Percentiles rank a stretch among this genome's conserved stretches.
phyloP scores from a whole-genome alignment of 2,888 invertebrate genomes.

The Mayetiola destructor region DNA sequence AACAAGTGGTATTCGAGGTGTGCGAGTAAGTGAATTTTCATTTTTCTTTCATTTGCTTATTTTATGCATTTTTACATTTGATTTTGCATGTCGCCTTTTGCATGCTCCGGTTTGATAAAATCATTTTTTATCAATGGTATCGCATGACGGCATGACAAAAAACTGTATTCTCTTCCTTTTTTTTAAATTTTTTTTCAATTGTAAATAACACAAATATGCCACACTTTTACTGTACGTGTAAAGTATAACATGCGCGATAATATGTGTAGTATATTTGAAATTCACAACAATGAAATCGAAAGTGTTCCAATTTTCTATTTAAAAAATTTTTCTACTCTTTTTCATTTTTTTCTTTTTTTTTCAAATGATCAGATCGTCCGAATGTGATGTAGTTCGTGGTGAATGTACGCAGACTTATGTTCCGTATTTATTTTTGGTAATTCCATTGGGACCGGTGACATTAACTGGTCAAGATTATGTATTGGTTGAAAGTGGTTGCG shows the following conservation, averaged over 20 bases:
- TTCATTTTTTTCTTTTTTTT: slow-evolving; percentile 17
- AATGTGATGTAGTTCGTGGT: slow-evolving; percentile 78
- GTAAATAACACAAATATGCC: not conserved
- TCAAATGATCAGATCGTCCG: slow-evolving; percentile 54
- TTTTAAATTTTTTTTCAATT: not conserved
- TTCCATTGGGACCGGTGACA: slow-evolving; percentile 79
- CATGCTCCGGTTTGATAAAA: not conserved
- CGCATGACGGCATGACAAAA: no score
- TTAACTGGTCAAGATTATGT: slow-evolving; percentile 87
- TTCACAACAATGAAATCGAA: not conserved
- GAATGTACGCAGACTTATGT: slow-evolving; percentile 79
- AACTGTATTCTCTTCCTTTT: not conserved
- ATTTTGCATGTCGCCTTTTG: not conserved
- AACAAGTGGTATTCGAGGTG: slow-evolving; percentile 85
- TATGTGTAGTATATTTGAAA: not conserved
- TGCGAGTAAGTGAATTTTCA: slow-evolving; percentile 58
- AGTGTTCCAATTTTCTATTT: not conserved
- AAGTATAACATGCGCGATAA: not conserved
- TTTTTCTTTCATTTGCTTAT: not conserved
- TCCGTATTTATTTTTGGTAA: slow-evolving; percentile 79
- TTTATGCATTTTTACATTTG: not conserved
- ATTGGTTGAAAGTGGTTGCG: slow-evolving; percentile 88
- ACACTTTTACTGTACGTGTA: no score
- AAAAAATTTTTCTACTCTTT: slow-evolving; percentile 4
- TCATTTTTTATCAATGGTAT: no score